Conservation (phyloP, 2,113 vertebrate genomes). For the Cariama cristata region DNA sequence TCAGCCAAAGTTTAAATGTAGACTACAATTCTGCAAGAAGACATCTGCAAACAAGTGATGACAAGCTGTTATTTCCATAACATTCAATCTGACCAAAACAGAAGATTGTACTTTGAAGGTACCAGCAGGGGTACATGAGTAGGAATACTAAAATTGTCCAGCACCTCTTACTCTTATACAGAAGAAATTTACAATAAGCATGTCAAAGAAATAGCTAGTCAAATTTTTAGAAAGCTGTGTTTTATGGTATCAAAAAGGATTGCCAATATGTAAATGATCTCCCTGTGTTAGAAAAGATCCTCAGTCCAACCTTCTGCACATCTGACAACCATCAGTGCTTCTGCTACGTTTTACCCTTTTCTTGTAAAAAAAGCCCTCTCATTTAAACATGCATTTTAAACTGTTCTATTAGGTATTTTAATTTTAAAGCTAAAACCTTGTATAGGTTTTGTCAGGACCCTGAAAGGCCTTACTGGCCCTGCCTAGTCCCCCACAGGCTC, state of each 20-base stretch:
- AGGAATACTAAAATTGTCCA: neutral
- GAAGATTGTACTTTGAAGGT: neutral
- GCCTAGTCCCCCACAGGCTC: accelerated
- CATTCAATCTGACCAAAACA: neutral
- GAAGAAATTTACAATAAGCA: neutral
- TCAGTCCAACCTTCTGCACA: neutral
- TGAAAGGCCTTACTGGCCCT: neutral
- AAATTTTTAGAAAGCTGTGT: neutral
- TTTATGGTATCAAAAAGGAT: neutral
- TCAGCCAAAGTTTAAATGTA: neutral
- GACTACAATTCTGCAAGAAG: neutral
- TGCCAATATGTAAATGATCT: neutral
- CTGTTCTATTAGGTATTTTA: neutral
- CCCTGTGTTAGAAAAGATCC: neutral
- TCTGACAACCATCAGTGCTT: neutral
- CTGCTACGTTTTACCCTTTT: neutral
- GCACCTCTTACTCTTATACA: neutral
- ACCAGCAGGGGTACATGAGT: neutral
- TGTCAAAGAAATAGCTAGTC: neutral
- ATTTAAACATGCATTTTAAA: neutral
- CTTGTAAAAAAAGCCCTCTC: accelerated
- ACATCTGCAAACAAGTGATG: neutral
- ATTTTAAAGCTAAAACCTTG: neutral
- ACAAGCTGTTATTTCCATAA: neutral
- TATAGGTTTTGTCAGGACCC: neutral